Base-by-base conservation (phyloP, 1,140 invertebrate genomes). In the Drosophila trapezifrons region DNA sequence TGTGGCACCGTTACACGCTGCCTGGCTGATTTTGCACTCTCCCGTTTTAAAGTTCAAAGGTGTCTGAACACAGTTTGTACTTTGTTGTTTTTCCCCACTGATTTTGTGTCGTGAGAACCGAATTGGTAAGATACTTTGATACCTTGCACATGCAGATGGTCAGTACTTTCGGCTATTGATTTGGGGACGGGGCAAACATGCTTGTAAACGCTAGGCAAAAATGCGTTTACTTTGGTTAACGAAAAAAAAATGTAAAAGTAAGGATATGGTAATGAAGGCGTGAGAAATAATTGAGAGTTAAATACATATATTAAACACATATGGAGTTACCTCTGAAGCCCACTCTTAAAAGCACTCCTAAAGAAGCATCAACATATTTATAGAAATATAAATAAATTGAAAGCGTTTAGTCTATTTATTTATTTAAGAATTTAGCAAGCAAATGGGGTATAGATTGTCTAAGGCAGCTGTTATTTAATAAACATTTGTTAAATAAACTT, bases 11-110 rank as follows among this genome's bases (percentile, higher is more conserved):
- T 73, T 71, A 60, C 67, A 71, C 49, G 49, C 65, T 70, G 63
- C 37, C 45, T 54, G 62, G 37, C 40, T 46, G 56, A 42, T 76
- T 65, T 78, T 80, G 83, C 84, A 87, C 83, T 87, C 83, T 87
- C 83, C 83, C 65, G 80, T 77, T 83, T 89, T 87, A 87, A 87
- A 87, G 83, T 87, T 87, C 83, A 87, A 87, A 87, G 83, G 84
- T 87, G 71, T 66, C 64, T 47, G 57, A 49, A 38, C 45, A 29
- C 57, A 29, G 45, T 72, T 66, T 76, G 67, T 80, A 64, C 47
- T 67, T 52, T 52, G 49, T 52, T 35, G 29, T 32, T 52, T 29
- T 52, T 52, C 49, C 49, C 29, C 49, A 37, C 17, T 15, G 37
- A 54, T 42, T 74, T 46, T 74, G 77, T 51, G 49, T 81, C 83